A percentile compares a stretch with the other conserved stretches of the same genome.
Evolutionary conservation across 2,113 vertebrate species (phyloP).

Genomic region (Agapornis roseicollis): DNA sequence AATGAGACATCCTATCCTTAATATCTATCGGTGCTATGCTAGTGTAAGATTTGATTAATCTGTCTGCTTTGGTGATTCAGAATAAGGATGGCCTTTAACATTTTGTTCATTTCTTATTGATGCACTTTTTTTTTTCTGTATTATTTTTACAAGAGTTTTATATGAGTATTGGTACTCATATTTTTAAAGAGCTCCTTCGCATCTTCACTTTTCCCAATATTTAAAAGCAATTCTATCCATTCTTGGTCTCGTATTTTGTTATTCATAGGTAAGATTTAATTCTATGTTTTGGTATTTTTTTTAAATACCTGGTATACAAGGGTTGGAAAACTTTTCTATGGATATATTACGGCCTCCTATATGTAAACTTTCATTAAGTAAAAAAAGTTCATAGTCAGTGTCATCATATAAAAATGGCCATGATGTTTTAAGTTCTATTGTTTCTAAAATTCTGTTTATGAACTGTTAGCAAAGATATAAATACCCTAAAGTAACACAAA

Average conservation of each 20-base stretch:
- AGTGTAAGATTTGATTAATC: neutral
- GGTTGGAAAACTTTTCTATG: neutral
- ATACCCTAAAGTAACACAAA: neutral
- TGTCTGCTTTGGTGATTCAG: neutral
- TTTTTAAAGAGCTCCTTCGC: neutral
- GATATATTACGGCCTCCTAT: neutral
- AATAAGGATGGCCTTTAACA: neutral
- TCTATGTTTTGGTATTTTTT: neutral
- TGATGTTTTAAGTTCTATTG: neutral
- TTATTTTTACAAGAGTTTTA: slow-evolving; percentile 18
- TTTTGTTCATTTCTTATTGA: slow-evolving; percentile 17
- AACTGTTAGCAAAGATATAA: neutral
- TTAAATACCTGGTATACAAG: neutral
- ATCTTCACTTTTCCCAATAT: neutral
- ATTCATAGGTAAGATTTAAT: neutral
- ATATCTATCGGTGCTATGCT: neutral
- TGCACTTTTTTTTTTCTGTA: neutral
- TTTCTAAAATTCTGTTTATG: neutral
- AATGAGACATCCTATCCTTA: neutral
- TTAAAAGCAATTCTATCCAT: neutral
- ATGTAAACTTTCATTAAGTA: neutral
- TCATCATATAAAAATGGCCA: neutral
- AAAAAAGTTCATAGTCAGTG: neutral
- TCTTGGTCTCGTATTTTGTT: neutral
- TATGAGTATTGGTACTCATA: neutral